These are phyloP conservation scores for Lepus townsendii DNA, from an alignment of 2,797 vertebrate species.

Conservation along the genomic window DNA sequence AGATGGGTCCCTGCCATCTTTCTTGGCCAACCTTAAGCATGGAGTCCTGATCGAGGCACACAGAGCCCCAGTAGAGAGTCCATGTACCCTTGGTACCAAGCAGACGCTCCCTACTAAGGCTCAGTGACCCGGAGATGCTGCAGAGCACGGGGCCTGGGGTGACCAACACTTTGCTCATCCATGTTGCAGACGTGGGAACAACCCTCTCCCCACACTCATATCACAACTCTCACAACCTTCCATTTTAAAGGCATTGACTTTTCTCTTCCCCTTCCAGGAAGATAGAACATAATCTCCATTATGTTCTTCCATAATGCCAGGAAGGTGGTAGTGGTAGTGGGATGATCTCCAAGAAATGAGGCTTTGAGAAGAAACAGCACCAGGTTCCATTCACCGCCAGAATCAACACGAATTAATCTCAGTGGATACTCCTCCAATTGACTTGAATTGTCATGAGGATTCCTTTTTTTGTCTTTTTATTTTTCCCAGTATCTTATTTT, in stretches of 20 bases:
- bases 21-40: not conserved
- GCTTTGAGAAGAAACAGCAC: not conserved
- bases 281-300: not conserved
- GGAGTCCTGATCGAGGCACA: accelerated
- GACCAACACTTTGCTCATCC: too few species aligned
- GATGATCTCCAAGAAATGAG: not conserved
- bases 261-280: not conserved
- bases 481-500: not conserved
- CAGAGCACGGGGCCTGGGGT: not conserved
- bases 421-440: not conserved
- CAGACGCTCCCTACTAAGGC: not conserved
- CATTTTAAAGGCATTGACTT: not conserved
- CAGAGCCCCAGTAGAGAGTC: not conserved
- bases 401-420: not conserved
- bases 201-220: too few species aligned
- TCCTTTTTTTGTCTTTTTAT: not conserved
- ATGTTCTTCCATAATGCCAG: not conserved
- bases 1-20: not conserved
- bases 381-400: not conserved
- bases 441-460: not conserved
- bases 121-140: not conserved
- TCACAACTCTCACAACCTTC: not conserved
- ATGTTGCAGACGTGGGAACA: not conserved
- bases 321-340: not conserved
- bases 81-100: not conserved